These are phyloP conservation scores for Apamea epomidion DNA, from an alignment of 2,888 invertebrate species.

Conservation along the genomic window DNA sequence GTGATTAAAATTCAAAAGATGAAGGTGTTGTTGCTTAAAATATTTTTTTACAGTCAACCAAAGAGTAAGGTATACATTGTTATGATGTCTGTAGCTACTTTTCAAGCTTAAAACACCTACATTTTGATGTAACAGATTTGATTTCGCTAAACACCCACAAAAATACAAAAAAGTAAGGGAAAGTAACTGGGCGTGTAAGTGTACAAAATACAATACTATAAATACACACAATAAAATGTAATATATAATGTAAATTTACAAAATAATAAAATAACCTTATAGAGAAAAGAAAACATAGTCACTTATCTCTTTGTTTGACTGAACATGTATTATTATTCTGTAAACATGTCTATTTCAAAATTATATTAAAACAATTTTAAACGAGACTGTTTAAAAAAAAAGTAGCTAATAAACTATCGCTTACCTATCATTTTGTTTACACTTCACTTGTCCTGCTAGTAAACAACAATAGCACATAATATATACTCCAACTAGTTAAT, in stretches of 20 bases:
- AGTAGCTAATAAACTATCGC: neutral
- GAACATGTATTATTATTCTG: neutral
- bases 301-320: constrained; percentile 26
- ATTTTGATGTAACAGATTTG: too few species aligned
- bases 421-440: constrained; percentile 39
- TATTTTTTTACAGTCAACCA: constrained; percentile 13
- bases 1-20: neutral
- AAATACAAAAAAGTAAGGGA: neutral
- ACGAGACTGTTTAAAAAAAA: neutral
- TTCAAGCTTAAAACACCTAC: too few species aligned
- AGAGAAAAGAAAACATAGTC: neutral
- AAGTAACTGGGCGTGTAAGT: neutral
- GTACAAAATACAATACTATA: neutral
- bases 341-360: constrained; percentile 21
- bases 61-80: constrained; percentile 4
- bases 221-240: neutral
- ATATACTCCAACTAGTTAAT: neutral
- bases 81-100: neutral
- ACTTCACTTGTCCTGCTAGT: constrained; percentile 22
- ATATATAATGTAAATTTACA: neutral
- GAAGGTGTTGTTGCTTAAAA: neutral
- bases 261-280: neutral
- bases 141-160: neutral
- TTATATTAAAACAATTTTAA: constrained; percentile 23
- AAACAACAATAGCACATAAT: constrained; percentile 9